phyloP scores from a whole-genome alignment of 2,888 invertebrate species.

The Atrina japonica region DNA sequence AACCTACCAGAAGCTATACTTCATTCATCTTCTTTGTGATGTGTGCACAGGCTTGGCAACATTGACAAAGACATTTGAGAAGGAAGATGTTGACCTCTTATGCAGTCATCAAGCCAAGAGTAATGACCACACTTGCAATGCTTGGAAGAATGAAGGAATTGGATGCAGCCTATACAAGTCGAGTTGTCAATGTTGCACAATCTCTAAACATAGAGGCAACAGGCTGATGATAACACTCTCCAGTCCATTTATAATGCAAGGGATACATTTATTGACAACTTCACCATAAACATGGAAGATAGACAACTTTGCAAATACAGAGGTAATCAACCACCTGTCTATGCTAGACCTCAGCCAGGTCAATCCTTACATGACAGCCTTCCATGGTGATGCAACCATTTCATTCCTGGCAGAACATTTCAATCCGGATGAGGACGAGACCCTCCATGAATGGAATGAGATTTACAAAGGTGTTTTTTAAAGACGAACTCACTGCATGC shows the following conservation, averaged over 20 bases:
- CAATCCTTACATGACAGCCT: not conserved
- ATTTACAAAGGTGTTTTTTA: not conserved
- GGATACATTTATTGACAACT: not conserved
- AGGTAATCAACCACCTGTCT: not conserved
- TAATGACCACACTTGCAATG: not conserved
- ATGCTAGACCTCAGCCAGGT: not conserved
- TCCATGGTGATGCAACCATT: not conserved
- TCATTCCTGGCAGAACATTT: not conserved
- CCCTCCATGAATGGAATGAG: constrained; percentile 12
- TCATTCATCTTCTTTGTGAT: constrained; percentile 39
- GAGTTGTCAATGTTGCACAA: too few relatives aligned
- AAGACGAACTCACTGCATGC: not conserved
- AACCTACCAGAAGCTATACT: constrained; percentile 34
- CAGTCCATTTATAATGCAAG: not conserved
- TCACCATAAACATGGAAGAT: not conserved
- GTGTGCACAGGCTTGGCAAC: constrained; percentile 21
- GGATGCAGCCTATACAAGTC: constrained; percentile 13
- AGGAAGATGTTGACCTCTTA: too few relatives aligned
- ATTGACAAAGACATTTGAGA: constrained; percentile 31
- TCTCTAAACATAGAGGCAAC: too few relatives aligned
- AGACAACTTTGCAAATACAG: not conserved
- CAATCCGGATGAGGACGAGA: not conserved
- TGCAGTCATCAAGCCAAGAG: constrained; percentile 24
- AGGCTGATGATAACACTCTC: not conserved
- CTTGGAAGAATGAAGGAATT: constrained; percentile 30